Conservation (phyloP, 2,797 vertebrate species). For the Etheostoma nigrum region DNA sequence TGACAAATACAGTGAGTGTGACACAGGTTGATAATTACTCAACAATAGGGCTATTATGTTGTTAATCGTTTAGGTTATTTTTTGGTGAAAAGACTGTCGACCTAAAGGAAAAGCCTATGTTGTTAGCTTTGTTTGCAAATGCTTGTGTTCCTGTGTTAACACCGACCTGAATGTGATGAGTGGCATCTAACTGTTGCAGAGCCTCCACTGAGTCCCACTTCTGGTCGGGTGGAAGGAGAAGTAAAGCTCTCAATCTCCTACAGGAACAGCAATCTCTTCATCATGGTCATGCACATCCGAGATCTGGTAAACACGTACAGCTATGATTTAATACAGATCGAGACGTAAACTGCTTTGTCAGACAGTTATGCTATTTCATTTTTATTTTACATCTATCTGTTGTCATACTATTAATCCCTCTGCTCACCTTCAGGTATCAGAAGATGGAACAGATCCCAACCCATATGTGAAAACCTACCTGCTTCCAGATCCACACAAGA, state of each 20-base stretch:
- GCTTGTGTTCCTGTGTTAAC: not conserved
- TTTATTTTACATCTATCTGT: not conserved
- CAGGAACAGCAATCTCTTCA: conserved; percentile 96
- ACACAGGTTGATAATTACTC: too few relatives aligned
- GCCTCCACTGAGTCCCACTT: conserved; percentile 88
- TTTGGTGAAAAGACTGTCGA: not conserved
- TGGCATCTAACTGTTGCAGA: conserved; percentile 80
- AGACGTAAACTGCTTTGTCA: not conserved
- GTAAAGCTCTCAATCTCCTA: conserved; percentile 98
- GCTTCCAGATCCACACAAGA: conserved; percentile 95
- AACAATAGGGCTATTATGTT: not conserved
- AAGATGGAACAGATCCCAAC: conserved; percentile 96
- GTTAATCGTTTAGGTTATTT: not conserved
- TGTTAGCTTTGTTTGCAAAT: not conserved
- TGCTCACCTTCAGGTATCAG: conserved; percentile 87
- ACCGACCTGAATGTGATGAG: not conserved
- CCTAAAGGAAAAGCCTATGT: not conserved
- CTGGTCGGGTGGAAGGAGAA: conserved; percentile 94
- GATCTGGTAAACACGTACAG: conserved; percentile 87
- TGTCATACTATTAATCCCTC: not conserved
- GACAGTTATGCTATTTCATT: not conserved
- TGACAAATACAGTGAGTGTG: not conserved
- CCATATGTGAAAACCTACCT: conserved; percentile 99
- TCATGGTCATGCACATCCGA: conserved; percentile 99
- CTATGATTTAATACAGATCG: not conserved